Conservation (phyloP, 2,797 vertebrate genomes). For the Microchirus variegatus region DNA sequence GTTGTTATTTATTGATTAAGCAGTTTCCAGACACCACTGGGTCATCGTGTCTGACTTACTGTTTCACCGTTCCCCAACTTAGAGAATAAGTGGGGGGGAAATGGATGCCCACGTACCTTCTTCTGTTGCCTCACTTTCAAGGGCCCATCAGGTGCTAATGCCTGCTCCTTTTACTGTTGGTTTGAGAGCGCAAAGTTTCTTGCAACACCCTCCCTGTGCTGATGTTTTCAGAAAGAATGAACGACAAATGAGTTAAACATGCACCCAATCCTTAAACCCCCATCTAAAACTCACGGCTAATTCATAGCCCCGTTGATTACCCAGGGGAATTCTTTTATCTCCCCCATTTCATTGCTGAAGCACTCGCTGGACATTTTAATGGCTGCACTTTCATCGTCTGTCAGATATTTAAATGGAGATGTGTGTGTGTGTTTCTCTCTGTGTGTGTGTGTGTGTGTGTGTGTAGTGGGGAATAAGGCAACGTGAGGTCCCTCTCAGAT, state of each 20-base stretch:
- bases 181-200: constrained; percentile 33
- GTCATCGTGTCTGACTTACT: not conserved
- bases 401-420: constrained; percentile 84
- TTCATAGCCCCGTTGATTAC: constrained; percentile 82
- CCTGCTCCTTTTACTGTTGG: constrained; percentile 14
- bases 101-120: constrained; percentile 5
- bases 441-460: constrained; percentile 67
- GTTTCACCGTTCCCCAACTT: not conserved
- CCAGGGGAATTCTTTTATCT: constrained; percentile 83
- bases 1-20: not conserved
- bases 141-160: not conserved
- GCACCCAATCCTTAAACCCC: constrained; percentile 58
- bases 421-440: constrained; percentile 66
- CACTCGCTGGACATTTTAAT: constrained; percentile 81
- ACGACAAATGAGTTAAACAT: constrained; percentile 75
- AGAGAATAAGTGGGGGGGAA: too few species aligned
- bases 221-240: constrained; percentile 71
- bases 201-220: constrained; percentile 30
- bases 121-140: not conserved
- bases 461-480: constrained; percentile 58
- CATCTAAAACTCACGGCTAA: constrained; percentile 76
- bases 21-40: not conserved
- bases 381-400: constrained; percentile 84
- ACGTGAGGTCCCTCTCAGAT: constrained; percentile 67
- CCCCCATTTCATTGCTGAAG: constrained; percentile 83